Percentiles rank a stretch among this genome's conserved stretches.
phyloP scores from a whole-genome alignment of 2,888 invertebrate species.

The Sminthurides aquaticus region DNA sequence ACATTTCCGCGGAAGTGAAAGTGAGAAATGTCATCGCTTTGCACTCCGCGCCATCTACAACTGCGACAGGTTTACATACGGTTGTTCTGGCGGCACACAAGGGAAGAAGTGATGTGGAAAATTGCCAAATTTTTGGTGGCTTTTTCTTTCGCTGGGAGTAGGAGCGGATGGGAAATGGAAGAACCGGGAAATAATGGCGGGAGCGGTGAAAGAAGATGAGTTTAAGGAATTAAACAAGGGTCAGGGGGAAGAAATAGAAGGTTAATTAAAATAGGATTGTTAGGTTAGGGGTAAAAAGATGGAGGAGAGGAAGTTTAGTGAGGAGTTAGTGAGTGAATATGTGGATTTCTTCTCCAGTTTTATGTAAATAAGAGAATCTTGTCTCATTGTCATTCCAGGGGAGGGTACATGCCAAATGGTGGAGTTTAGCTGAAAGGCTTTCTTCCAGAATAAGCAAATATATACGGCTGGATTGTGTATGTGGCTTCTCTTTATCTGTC shows the following conservation, averaged over 20 bases:
- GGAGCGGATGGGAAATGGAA: background rate
- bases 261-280: background rate
- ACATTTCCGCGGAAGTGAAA: background rate
- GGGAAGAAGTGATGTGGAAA: background rate
- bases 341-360: background rate
- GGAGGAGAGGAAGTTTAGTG: background rate
- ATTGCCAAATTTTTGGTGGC: background rate
- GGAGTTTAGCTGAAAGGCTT: too few species aligned
- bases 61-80: too few species aligned
- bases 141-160: background rate
- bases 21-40: background rate
- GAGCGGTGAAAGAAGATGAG: too few species aligned
- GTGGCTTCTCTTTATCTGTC: slow-evolving; percentile 1
- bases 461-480: too few species aligned
- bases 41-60: background rate
- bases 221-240: too few species aligned
- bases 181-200: too few species aligned
- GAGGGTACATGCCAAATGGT: too few species aligned
- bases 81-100: background rate
- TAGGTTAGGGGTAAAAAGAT: background rate
- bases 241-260: background rate
- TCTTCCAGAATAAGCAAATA: too few species aligned
- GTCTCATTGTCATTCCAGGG: background rate
- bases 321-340: background rate
- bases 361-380: background rate